phyloP scores from a whole-genome alignment of 2,888 invertebrate genomes.

The Phrixothrix hirtus region DNA sequence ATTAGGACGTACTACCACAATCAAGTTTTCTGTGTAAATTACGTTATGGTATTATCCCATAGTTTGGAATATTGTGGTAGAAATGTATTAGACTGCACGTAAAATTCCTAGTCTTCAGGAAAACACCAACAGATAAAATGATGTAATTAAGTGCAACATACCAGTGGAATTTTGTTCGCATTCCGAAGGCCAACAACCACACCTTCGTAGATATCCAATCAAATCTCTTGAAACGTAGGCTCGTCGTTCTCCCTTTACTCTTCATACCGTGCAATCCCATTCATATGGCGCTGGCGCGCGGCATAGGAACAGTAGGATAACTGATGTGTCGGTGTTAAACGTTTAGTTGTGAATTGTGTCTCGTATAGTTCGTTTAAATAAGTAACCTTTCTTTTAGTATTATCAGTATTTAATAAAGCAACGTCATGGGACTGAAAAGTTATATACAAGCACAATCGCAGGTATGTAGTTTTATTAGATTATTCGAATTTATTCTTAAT shows the following conservation, averaged over 20 bases:
- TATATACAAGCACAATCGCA: constrained; percentile 17
- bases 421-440: constrained; percentile 22
- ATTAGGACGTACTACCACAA: too few species aligned
- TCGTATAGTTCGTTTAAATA: too few species aligned
- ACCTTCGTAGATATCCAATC: constrained; percentile 33
- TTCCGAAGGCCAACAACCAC: constrained; percentile 30
- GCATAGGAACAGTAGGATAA: constrained; percentile 11
- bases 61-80: too few species aligned
- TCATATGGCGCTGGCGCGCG: constrained; percentile 22
- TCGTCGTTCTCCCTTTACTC: constrained; percentile 14
- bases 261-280: constrained; percentile 6
- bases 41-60: too few species aligned
- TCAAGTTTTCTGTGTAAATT: too few species aligned
- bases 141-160: constrained; percentile 12
- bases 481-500: neutral
- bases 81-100: too few species aligned
- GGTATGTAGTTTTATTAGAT: constrained; percentile 16
- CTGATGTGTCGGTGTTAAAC: constrained; percentile 10
- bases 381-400: too few species aligned
- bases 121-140: too few species aligned
- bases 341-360: constrained; percentile 20
- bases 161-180: constrained; percentile 13
- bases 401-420: too few species aligned
- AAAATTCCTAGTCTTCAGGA: too few species aligned
- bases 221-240: constrained; percentile 23